These are phyloP conservation scores for Sterrhoptilus dennistouni DNA, from an alignment of 2,113 vertebrate species.

Conservation along the genomic window DNA sequence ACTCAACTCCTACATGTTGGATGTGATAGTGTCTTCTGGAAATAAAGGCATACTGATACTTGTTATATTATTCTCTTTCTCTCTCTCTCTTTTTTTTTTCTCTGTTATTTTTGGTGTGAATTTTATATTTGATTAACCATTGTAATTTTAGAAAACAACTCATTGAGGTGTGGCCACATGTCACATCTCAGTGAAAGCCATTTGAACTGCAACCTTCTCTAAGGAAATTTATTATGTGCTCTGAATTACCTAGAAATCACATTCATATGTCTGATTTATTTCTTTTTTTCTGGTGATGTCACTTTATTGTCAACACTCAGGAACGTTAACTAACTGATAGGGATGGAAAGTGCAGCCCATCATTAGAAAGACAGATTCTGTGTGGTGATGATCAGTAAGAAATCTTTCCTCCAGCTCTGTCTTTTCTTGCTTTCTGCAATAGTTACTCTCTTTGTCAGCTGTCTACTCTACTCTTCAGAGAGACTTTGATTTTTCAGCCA, in stretches of 20 bases:
- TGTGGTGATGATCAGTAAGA: neutral
- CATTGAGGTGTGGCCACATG: neutral
- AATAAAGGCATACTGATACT: neutral
- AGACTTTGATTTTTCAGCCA: neutral
- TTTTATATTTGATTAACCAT: neutral
- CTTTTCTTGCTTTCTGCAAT: neutral
- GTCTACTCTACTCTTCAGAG: neutral
- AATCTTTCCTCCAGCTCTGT: neutral
- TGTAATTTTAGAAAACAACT: constrained; percentile 16
- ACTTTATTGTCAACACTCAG: neutral
- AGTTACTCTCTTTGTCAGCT: neutral
- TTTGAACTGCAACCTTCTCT: neutral
- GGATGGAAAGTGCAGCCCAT: neutral
- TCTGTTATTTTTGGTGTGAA: neutral
- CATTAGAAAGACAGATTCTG: neutral
- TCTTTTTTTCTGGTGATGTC: neutral
- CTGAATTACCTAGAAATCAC: neutral
- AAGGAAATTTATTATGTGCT: neutral
- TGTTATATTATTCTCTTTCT: neutral
- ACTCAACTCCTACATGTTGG: neutral
- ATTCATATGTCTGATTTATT: neutral
- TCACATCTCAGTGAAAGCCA: neutral
- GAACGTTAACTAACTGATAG: neutral
- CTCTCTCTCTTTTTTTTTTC: neutral
- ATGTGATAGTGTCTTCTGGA: neutral